A percentile compares a stretch with the other conserved stretches of the same genome.
These are phyloP conservation scores for Miltochrista miniata DNA, from an alignment of 2,888 invertebrate genomes.

Conservation along the genomic window DNA sequence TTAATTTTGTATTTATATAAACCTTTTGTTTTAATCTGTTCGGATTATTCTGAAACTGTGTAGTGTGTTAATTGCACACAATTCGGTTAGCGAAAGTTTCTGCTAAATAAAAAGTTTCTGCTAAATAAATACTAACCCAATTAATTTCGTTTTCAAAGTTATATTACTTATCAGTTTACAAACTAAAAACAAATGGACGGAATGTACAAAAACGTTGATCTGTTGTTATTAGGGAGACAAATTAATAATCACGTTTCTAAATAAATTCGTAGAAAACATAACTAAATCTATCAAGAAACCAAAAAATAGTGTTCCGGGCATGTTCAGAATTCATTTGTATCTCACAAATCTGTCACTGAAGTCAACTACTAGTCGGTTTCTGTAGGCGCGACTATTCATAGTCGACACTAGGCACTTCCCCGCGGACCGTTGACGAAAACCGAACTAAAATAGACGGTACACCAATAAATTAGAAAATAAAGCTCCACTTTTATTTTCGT, in stretches of 20 bases:
- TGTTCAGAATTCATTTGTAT: conserved; percentile 63
- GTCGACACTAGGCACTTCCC: conserved; percentile 48
- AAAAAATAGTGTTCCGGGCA: conserved; percentile 56
- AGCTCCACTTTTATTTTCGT: conserved; percentile 63
- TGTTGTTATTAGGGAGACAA: conserved; percentile 13
- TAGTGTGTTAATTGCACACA: conserved; percentile 30
- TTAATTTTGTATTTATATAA: conserved; percentile 49
- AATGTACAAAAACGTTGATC: conserved; percentile 14
- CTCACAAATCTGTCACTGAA: conserved; percentile 78
- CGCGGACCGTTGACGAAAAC: conserved; percentile 66
- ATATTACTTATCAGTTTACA: conserved; percentile 6
- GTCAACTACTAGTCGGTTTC: conserved; percentile 56
- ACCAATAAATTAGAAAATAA: conserved; percentile 75
- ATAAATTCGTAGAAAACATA: conserved; percentile 43
- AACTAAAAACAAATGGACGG: not conserved
- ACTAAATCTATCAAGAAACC: conserved; percentile 54
- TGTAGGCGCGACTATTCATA: conserved; percentile 67
- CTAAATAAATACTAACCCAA: conserved; percentile 30
- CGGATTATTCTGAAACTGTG: conserved; percentile 38
- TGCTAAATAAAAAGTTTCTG: conserved; percentile 30
- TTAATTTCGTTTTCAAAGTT: conserved; percentile 17
- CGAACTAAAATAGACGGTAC: conserved; percentile 69
- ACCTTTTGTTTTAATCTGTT: conserved; percentile 53
- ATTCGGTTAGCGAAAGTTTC: conserved; percentile 27
- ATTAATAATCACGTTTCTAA: conserved; percentile 18